Evolutionary conservation across 2,113 vertebrate genomes (phyloP).

Genomic region (Platanista minor): DNA sequence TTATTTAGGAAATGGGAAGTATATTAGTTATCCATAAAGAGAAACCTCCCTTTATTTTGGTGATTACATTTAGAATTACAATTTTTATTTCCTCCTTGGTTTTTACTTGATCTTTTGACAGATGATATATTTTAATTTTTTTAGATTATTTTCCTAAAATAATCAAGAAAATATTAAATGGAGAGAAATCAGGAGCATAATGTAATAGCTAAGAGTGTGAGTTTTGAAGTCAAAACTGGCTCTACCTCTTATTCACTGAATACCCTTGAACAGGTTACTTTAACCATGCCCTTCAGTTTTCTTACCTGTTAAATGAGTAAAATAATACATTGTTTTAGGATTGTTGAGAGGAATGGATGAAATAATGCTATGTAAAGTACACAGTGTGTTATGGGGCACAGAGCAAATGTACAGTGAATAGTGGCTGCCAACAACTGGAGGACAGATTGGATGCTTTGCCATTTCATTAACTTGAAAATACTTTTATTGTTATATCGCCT

Average conservation of each 20-base stretch:
- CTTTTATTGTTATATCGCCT: not conserved
- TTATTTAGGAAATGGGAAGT: not conserved
- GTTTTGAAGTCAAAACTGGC: not conserved
- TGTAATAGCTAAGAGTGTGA: not conserved
- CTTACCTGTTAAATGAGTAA: not conserved
- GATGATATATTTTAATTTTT: not conserved
- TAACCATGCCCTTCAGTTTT: not conserved
- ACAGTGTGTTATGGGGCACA: not conserved
- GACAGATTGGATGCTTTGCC: not conserved
- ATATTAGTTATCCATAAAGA: not conserved
- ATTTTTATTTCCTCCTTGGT: not conserved
- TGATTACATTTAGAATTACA: not conserved
- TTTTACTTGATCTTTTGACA: not conserved
- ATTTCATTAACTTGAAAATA: constrained; percentile 6
- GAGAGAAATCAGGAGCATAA: not conserved
- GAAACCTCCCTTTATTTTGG: not conserved
- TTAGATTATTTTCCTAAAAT: not conserved
- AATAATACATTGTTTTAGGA: not conserved
- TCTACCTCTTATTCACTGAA: not conserved
- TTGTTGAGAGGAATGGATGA: not conserved
- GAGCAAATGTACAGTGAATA: not conserved
- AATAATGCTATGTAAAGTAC: not conserved
- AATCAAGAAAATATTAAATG: not conserved
- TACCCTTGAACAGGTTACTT: not conserved
- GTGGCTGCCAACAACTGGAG: not conserved